Evolutionary conservation across 1,140 invertebrate species (phyloP), one percentile per base, ranked within the genome.

Genomic region (Eumaeus atala): DNA sequence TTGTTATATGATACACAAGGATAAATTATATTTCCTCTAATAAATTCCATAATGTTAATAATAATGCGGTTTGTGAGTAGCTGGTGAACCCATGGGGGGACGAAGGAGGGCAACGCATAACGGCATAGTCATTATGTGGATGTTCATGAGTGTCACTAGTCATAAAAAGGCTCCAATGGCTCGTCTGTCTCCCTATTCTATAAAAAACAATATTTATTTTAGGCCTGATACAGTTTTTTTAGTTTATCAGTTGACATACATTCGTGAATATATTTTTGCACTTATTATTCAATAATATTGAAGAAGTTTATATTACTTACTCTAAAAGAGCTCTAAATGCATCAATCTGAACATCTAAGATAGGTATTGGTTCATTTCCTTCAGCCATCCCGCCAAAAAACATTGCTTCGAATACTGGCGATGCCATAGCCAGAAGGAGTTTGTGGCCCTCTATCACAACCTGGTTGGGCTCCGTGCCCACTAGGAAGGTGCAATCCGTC

Each of bases 381-480:
- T 94, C 87, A 84, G 93, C 67, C 90, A 92, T 89, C 89, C 92
- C 74, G 72, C 92, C 71, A 90, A 92, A 89, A 87, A 96, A 89
- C 95, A 95, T 95, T 87, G 95, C 63, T 89, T 93, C 88, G 90
- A 94, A 90, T 1, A 95, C 95, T 9, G 95, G 95, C 64, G 94
- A 95, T 0, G 93, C 92, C 93, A 95, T 95, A 0, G 94, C 93
- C 40, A 96, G 80, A 36, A 96, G 90, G 21, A 96, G 75, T 73
- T 95, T 95, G 72, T 96, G 95, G 0, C 92, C 93, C 49, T 91
- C 89, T 3, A 95, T 82, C 0, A 91, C 87, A 63, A 93, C 89
- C 66, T 93, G 93, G 69, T 93, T 90, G 0, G 92, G 91, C 66
- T 93, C 91, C n/a, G 91, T 89, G 1, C 94, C 94, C n/a, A 96